phyloP scores from a whole-genome alignment of 2,113 vertebrate species.

The Neoarius graeffei region DNA sequence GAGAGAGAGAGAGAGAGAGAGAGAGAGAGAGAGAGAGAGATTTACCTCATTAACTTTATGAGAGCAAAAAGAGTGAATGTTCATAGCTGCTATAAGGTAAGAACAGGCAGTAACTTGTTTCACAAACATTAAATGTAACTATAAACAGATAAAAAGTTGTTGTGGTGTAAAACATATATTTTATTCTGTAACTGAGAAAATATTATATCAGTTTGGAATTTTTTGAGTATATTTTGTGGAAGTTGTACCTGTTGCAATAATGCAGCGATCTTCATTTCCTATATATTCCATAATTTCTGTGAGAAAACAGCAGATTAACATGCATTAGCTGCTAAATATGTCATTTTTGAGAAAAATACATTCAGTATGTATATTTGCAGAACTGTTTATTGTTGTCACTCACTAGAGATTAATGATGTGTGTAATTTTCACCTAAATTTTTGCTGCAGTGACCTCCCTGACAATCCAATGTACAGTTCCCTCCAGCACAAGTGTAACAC shows the following conservation, averaged over 20 bases:
- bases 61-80: background rate
- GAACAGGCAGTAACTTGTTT: background rate
- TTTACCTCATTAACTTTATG: background rate
- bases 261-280: constrained; percentile 40
- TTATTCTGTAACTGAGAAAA: background rate
- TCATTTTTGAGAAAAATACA: background rate
- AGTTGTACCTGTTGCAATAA: constrained; percentile 37
- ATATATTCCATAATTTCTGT: background rate
- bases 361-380: background rate
- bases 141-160: background rate
- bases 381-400: background rate
- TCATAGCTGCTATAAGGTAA: background rate
- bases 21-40: background rate
- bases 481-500: constrained; percentile 13
- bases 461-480: background rate
- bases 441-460: background rate
- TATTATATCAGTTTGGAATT: background rate
- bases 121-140: background rate
- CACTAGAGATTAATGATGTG: background rate
- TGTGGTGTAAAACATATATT: background rate
- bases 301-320: background rate
- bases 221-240: constrained; percentile 37
- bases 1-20: background rate
- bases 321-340: background rate
- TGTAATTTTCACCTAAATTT: background rate